Evolutionary conservation across 2,113 vertebrate genomes (phyloP), one percentile per base, ranked within the genome.

Genomic region (Notothenia rossii): DNA sequence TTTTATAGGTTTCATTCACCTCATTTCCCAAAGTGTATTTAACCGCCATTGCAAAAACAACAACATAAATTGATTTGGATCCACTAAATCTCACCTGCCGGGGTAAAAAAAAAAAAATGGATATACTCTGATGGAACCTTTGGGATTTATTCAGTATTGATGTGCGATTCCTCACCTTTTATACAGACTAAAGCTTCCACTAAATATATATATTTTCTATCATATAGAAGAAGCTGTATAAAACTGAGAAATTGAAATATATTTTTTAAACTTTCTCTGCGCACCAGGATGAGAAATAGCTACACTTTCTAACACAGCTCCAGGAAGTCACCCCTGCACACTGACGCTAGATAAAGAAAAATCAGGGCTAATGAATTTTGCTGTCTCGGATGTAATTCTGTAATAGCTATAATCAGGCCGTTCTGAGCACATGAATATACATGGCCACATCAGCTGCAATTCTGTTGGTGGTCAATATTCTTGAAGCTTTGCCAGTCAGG

Each of bases 1-100:
- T 95, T 95, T 95, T 94, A 93, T 92, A 93, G 89, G 86, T 94
- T 94, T 92, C 91, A 91, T 93, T 94, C 93, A 94, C 91, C 92
- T 93, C 91, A 93, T 94, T 94, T 94, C 91, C 91, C 87, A 92
- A 94, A 93, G 89, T 88, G 87, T 90, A 91, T 90, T 92, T 91
- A 92, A 91, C 92, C 84, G 81, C 83, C 85, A 81, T 88, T 17
- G 74, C 89, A 88, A 86, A 89, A 88, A 92, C 88, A 88, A 92
- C 89, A 88, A 89, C 84, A 77, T 79, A 93, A 94, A 94, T 92
- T 79, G 88, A 89, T 89, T 93, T 91, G 85, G 76, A 90, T 90
- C 84, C 84, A 86, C 86, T 56, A 91, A 92, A 91, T 86, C 91
- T 90, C 91, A 94, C 89, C 91, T 93, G 91, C 76, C 65, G 64